phyloP scores from a whole-genome alignment of 2,888 invertebrate genomes.

The Tetrapedia diversipes region DNA sequence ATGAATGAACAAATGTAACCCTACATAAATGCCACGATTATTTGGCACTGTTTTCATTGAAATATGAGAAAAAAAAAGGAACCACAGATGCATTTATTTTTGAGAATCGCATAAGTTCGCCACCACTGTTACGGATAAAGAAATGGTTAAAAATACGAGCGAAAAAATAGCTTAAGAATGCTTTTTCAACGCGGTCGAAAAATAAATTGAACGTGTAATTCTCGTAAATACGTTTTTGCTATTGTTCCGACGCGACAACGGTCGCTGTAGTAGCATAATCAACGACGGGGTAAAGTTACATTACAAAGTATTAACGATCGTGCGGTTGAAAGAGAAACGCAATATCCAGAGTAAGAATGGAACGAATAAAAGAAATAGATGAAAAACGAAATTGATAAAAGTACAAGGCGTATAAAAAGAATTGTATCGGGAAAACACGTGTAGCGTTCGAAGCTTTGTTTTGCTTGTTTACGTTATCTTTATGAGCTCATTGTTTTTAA shows the following conservation, averaged over 20 bases:
- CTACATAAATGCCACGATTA: conserved; percentile 29
- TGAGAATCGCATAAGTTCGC: conserved; percentile 21
- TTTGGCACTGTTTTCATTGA: conserved; percentile 36
- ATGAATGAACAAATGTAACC: conserved; percentile 54
- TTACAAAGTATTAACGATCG: conserved; percentile 36
- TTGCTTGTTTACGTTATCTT: conserved; percentile 1
- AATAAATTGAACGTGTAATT: conserved; percentile 41
- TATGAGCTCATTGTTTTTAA: neutral
- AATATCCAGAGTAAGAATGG: neutral
- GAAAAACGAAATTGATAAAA: conserved; percentile 2
- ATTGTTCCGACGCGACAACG: conserved; percentile 30
- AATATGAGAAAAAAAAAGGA: conserved; percentile 21
- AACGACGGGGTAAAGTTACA: conserved; percentile 44
- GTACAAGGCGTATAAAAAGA: conserved; percentile 13
- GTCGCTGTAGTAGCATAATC: conserved; percentile 25
- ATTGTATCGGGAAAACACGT: neutral
- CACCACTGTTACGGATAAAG: conserved; percentile 43
- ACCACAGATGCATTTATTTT: conserved; percentile 39
- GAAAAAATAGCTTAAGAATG: conserved; percentile 33
- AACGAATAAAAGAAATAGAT: neutral
- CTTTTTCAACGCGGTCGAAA: neutral
- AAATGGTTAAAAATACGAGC: conserved; percentile 58
- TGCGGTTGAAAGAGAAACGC: conserved; percentile 4
- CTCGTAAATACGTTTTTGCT: conserved; percentile 46
- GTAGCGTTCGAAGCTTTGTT: conserved; percentile 7